Conservation (phyloP, 2,113 vertebrate genomes). For the Microtus oregoni region DNA sequence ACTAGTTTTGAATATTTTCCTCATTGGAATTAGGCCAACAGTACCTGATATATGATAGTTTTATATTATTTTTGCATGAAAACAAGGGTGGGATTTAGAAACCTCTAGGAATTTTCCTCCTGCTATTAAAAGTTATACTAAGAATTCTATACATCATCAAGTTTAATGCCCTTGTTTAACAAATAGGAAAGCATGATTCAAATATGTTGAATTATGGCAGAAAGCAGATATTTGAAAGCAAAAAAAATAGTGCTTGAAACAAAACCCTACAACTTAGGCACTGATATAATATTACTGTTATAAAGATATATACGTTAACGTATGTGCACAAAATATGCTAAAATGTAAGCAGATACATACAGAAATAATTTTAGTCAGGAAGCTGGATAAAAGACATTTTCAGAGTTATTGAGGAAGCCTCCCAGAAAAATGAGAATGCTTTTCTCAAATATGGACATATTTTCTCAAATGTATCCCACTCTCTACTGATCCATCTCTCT, state of each 20-base stretch:
- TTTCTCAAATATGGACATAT: not conserved
- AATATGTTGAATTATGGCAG: conserved; percentile 1
- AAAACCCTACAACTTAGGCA: not conserved
- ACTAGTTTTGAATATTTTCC: not conserved
- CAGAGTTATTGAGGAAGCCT: not conserved
- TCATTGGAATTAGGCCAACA: not conserved
- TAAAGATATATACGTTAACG: not conserved
- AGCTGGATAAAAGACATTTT: not conserved
- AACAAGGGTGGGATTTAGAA: not conserved
- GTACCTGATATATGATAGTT: not conserved
- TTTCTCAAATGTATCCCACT: not conserved
- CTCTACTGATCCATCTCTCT: not conserved
- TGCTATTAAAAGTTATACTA: not conserved
- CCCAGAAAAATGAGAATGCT: not conserved
- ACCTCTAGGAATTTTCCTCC: not conserved
- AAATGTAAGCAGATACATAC: not conserved
- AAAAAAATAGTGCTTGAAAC: not conserved
- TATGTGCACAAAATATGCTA: not conserved
- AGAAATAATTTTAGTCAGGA: not conserved
- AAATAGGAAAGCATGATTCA: not conserved
- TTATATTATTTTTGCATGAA: not conserved
- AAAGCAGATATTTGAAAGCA: not conserved
- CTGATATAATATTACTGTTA: conserved; percentile 9
- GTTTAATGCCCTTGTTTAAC: conserved; percentile 12
- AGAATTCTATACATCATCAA: not conserved